Conservation (phyloP, 2,797 vertebrate species). For the Paguma larvata region DNA sequence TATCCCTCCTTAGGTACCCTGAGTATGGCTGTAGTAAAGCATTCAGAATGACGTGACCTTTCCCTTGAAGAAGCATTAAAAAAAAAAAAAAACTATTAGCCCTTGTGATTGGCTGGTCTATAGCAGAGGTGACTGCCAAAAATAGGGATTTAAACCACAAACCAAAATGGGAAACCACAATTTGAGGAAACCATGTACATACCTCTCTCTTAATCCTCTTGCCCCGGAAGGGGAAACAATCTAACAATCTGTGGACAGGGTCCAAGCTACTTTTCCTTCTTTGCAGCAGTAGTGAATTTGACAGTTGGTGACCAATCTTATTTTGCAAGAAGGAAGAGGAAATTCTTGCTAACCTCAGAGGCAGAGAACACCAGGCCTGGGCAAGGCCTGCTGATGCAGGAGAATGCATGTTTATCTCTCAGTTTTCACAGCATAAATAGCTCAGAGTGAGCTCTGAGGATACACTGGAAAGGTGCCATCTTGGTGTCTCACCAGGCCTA, state of each 20-base stretch:
- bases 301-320: background rate
- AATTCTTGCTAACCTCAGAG: background rate
- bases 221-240: background rate
- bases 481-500: background rate
- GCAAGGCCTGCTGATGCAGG: background rate
- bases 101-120: background rate
- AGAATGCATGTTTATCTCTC: background rate
- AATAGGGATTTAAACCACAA: conserved; percentile 49
- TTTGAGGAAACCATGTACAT: conserved; percentile 31
- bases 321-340: conserved; percentile 22
- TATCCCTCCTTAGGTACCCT: background rate
- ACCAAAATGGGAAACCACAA: conserved; percentile 57
- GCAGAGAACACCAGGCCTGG: background rate
- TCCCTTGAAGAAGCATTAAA: background rate
- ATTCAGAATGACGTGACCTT: background rate
- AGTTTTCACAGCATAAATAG: background rate
- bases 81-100: background rate
- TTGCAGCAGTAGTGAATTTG: background rate
- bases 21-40: background rate
- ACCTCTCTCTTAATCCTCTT: background rate
- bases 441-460: background rate
- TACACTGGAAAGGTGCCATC: background rate
- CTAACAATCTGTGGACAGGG: background rate
- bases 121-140: conserved; percentile 22
- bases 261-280: background rate